phyloP scores from a whole-genome alignment of 2,113 vertebrate genomes.

The Datnioides undecimradiatus region DNA sequence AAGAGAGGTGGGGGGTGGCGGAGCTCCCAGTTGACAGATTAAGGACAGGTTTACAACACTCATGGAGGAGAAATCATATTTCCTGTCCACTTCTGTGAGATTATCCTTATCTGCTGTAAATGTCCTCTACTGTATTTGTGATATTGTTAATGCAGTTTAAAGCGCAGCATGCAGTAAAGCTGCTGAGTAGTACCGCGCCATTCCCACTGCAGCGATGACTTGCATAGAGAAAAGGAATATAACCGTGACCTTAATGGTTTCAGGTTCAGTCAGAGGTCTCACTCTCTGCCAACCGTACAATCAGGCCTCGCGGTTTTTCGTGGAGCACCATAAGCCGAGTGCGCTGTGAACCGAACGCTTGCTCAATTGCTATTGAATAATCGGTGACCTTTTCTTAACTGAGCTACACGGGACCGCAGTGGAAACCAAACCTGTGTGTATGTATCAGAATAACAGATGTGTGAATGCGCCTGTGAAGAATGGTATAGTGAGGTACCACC shows the following conservation, averaged over 20 bases:
- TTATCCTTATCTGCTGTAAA: constrained; percentile 52
- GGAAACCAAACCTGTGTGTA: constrained; percentile 20
- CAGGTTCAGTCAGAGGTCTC: constrained; percentile 35
- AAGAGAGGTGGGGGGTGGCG: neutral
- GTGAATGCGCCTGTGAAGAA: neutral
- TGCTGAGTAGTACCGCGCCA: neutral
- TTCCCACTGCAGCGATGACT: constrained; percentile 9
- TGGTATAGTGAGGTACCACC: constrained; percentile 15
- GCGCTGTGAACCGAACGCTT: constrained; percentile 21
- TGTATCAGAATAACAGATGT: constrained; percentile 34
- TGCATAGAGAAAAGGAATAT: neutral
- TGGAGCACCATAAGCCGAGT: neutral
- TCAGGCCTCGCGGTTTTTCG: constrained; percentile 18
- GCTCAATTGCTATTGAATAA: constrained; percentile 41
- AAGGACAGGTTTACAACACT: constrained; percentile 59
- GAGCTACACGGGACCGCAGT: constrained; percentile 19
- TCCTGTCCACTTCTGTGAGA: constrained; percentile 51
- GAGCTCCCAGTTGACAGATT: constrained; percentile 63
- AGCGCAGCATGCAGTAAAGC: constrained; percentile 9
- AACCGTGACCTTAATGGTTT: constrained; percentile 26
- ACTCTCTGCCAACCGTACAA: neutral
- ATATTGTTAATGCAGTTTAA: constrained; percentile 46
- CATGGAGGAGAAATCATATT: constrained; percentile 41
- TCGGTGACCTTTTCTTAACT: constrained; percentile 33
- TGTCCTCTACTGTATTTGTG: constrained; percentile 22